These are phyloP conservation scores for Euwallacea similis DNA, from an alignment of 1,140 invertebrate genomes.

Conservation along the genomic window DNA sequence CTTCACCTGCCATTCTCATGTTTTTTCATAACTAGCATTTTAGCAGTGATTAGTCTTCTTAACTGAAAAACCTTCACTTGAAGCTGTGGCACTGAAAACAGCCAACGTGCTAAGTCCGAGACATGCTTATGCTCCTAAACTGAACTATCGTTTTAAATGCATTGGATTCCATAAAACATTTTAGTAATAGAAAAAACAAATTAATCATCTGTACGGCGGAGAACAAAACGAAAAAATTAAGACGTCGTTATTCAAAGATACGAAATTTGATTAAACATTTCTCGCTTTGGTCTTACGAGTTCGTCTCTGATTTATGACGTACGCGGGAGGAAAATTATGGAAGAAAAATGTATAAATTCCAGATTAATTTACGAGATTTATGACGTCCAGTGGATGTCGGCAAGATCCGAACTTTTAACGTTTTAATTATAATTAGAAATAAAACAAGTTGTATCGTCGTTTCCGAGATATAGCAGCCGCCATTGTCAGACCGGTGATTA, in stretches of 20 bases:
- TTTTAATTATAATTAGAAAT: conserved; percentile 22
- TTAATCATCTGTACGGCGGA: no score
- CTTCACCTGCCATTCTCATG: no score
- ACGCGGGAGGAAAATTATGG: conserved; percentile 16
- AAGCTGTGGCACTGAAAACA: no score
- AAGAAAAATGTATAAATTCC: conserved; percentile 27
- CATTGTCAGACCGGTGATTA: conserved; percentile 1
- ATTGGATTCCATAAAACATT: no score
- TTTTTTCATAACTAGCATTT: no score
- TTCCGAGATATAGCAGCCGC: conserved; percentile 3
- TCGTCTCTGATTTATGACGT: conserved; percentile 19
- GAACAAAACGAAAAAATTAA: background rate
- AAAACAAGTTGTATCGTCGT: conserved; percentile 13
- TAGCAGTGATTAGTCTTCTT: no score
- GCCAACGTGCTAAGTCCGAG: no score
- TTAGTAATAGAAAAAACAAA: no score
- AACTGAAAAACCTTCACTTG: no score
- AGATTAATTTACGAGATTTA: conserved; percentile 22
- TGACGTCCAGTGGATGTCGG: conserved; percentile 3
- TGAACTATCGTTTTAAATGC: no score
- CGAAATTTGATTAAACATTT: conserved; percentile 26
- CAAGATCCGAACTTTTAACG: conserved; percentile 6
- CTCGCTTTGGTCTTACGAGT: conserved; percentile 15
- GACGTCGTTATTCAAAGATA: conserved; percentile 9
- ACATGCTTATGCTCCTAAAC: no score